These are phyloP conservation scores for Catagonus wagneri DNA, from an alignment of 2,113 vertebrate genomes.

Conservation along the genomic window DNA sequence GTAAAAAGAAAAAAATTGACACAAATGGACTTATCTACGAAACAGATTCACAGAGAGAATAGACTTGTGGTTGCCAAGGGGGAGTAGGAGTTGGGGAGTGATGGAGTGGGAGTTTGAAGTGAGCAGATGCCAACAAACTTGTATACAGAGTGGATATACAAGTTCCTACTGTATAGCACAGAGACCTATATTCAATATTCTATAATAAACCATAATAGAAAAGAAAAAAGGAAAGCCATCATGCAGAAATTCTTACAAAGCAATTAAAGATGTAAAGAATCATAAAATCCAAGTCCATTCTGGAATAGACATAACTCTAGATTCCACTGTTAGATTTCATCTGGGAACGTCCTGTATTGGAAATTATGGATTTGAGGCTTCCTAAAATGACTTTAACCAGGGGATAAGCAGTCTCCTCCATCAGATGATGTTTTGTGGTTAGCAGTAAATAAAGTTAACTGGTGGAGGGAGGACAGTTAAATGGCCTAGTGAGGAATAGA, in stretches of 20 bases:
- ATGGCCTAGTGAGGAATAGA: slow-evolving; percentile 70
- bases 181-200: too few relatives aligned
- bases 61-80: too few relatives aligned
- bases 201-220: too few relatives aligned
- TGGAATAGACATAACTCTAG: slow-evolving; percentile 84
- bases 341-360: slow-evolving; percentile 80
- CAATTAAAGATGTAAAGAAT: slow-evolving; percentile 95
- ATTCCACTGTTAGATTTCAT: slow-evolving; percentile 80
- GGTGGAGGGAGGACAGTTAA: slow-evolving; percentile 81
- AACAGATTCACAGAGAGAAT: too few relatives aligned
- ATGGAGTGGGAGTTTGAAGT: too few relatives aligned
- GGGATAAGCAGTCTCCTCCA: slow-evolving; percentile 81
- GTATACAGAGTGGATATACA: too few relatives aligned
- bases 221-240: too few relatives aligned
- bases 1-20: too few relatives aligned
- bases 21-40: too few relatives aligned
- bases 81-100: too few relatives aligned
- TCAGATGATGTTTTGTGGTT: slow-evolving; percentile 83
- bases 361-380: slow-evolving; percentile 84
- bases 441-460: slow-evolving; percentile 86
- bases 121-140: too few relatives aligned
- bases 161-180: too few relatives aligned
- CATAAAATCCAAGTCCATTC: slow-evolving; percentile 93
- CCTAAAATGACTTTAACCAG: slow-evolving; percentile 82
- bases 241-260: slow-evolving; percentile 94